Base-by-base conservation (phyloP, 2,797 vertebrate species). In the Gobio occitaniae region DNA sequence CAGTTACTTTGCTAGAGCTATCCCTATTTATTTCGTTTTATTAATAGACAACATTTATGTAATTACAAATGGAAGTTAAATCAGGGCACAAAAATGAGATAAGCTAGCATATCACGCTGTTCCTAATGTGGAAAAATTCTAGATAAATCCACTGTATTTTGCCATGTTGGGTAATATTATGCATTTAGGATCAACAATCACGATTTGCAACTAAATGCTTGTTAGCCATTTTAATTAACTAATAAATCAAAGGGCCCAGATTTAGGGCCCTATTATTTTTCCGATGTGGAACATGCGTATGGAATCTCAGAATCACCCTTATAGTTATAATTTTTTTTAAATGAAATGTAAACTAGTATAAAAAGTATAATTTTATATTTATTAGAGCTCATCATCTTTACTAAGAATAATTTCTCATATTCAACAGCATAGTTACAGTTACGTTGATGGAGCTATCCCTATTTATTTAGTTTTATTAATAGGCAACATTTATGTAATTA, bases 1-100 rank as follows among this genome's bases (percentile, higher is more conserved):
- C 25, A 25, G 59, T 11, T n/a, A 63, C 59, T 63, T 29, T 63
- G 59, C 6, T 16, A 6, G 50, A 16, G 36, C 36, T 19, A 54
- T 63, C 59, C 25, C 3, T 12, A 63, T 25, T 47, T 47, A 47
- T 47, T 47, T 63, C 11, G 12, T 63, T 63, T 11, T 47, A 47
- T 47, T 11, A 9, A 47, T 47, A 47, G 9, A 47, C 44, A 47
- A 68, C 3, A 38, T 19, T 38, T 68, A 68, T 16, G 0, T 19
- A 68, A 38, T 68, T 68, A 68, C 65, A 68, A 68, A 36, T 68
- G 32, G 32, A 68, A 63, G 59, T 63, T 10, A 61, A 25, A 61
- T n/a, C n/a, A n/a, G n/a, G n/a, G n/a, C n/a, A 13, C 59, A 61
- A n/a, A 61, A 44, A 44, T 8, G 8, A 59, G 41, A 32, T n/a